Evolutionary conservation across 2,113 vertebrate genomes (phyloP).

Genomic region (Ameiurus melas): DNA sequence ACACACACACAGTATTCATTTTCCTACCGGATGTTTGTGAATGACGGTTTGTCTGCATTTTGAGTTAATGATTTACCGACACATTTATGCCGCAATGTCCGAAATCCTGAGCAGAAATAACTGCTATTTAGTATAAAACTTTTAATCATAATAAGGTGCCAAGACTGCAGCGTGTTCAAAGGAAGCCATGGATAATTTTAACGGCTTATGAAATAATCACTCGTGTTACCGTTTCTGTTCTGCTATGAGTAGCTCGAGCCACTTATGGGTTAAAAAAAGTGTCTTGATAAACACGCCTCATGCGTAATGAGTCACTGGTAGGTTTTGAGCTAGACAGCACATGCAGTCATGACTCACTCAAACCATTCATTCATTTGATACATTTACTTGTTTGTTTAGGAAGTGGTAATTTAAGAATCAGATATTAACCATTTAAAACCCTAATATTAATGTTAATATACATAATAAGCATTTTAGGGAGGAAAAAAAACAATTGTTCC

Average conservation of each 20-base stretch:
- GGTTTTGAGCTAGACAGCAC: not conserved
- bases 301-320: not conserved
- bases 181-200: not conserved
- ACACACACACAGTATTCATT: not conserved
- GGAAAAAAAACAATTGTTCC: not conserved
- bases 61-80: too few relatives aligned
- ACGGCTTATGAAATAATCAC: not conserved
- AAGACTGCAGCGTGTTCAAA: not conserved
- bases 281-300: not conserved
- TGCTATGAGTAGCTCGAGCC: not conserved
- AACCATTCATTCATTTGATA: not conserved
- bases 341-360: not conserved
- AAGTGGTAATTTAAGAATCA: not conserved
- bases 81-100: not conserved
- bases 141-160: not conserved
- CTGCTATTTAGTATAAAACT: not conserved
- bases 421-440: not conserved
- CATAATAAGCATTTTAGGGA: not conserved
- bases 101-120: not conserved
- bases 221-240: not conserved
- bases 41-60: not conserved
- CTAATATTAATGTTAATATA: not conserved
- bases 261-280: not conserved
- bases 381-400: not conserved
- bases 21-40: constrained; percentile 5